Base-by-base conservation (phyloP, 2,888 invertebrate genomes). In the Lathronympha strigana region DNA sequence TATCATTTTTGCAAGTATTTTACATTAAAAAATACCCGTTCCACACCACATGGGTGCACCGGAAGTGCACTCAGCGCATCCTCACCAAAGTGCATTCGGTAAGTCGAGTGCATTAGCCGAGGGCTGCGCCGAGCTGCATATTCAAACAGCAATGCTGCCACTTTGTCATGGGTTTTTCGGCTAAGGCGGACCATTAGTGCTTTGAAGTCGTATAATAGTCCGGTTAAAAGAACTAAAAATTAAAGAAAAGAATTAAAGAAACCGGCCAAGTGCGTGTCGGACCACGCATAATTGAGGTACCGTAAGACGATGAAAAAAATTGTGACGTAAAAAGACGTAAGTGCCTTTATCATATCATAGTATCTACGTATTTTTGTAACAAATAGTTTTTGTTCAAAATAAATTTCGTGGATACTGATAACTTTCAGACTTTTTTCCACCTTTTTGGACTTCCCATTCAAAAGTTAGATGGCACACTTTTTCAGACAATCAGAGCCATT, bases 51-150 rank as follows among this genome's bases (percentile, higher is more conserved):
- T 11, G n/a, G 17, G 23, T 36, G 9, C 13, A 21, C 50, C 63
- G 63, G 63, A 63, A 63, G 51, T 17, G 58, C 54, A 49, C 64
- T 53, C 43, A 15, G 50, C 43, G 58, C 64, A 64, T 45, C 36
- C 51, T 40, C 23, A 43, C 58, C 58, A 51, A 43, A 63, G 64
- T 64, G 64, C 64, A 64, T 64, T 47, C 43, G 53, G 53, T 36
- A 54, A 50, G 64, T 58, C 50, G 64, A 64, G 64, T 58, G 45
- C 64, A 64, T 64, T 58, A 64, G 36, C 45, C 51, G 51, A 49
- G 55, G 63, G 54, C 57, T 31, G 57, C 43, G 17, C 25, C 33
- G 17, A 47, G 33, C 50, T 58, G 64, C 33, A 64, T 64, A 51
- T 53, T 53, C 51, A 51, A 62, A 38, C 23, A 38, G 5, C 1